Base-by-base conservation (phyloP, 2,888 invertebrate species). In the Napeogenes inachia region DNA sequence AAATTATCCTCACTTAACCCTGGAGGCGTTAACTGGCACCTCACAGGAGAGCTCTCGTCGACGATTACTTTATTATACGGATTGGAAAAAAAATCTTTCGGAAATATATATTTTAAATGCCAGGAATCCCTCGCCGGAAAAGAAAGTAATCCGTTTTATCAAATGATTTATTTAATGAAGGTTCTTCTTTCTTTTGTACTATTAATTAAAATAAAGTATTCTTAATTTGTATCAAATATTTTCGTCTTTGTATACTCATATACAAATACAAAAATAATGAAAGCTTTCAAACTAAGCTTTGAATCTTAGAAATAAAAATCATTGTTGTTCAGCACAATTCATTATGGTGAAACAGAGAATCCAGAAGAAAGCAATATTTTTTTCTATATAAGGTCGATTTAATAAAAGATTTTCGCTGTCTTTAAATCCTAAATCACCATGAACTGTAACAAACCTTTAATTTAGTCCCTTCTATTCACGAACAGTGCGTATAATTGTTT, bases 1-100 rank as follows among this genome's bases (percentile, higher is more conserved):
- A 89, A 89, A 89, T 89, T 89, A 89, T 89, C 87, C 87, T 81
- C 87, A 87, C 87, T 90, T 89, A 88, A 87, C 88, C 89, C 84
- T 81, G 81, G 79, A 89, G 87, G 89, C 89, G 89, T 83, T 89
- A 89, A 90, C 89, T 90, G 87, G 87, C 87, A 89, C 89, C 89
- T 88, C 85, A 82, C 82, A 78, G 76, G 77, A 88, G 89, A 80
- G 87, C 81, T 76, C 87, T 89, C 78, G 75, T 68, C 76, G 69
- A 71, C 81, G 85, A 89, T 88, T 87, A 87, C 85, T 89, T 88
- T 88, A 88, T 89, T 87, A 88, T 84, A 82, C 84, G 82, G 79
- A 87, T 85, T 80, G 81, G 79, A 80, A 84, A 80, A 82, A 80
- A 84, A 85, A 87, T 85, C 82, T 82, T 79, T 71, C 66, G 71